phyloP scores from a whole-genome alignment of 2,888 invertebrate genomes.

The Sarcophaga carnaria region DNA sequence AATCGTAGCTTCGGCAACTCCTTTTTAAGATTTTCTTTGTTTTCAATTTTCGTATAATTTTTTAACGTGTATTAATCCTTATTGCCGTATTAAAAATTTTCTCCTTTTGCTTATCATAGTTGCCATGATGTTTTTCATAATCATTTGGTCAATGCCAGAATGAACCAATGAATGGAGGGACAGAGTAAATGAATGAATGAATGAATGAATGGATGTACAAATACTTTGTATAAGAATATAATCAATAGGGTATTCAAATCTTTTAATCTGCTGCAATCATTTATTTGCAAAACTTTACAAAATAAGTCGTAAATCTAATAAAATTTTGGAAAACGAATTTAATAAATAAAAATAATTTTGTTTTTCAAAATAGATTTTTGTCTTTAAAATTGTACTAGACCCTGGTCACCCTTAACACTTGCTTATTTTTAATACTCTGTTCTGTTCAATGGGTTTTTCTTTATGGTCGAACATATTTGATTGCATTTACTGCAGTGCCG shows the following conservation, averaged over 20 bases:
- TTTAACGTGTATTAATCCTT: background rate
- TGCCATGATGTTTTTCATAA: slow-evolving; percentile 62
- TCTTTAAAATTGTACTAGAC: no score
- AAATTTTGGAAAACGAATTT: no score
- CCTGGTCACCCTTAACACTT: background rate
- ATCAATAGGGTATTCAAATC: background rate
- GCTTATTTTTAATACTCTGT: slow-evolving; percentile 54
- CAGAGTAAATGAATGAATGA: slow-evolving; percentile 16
- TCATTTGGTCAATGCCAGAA: slow-evolving; percentile 54
- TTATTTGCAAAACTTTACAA: no score
- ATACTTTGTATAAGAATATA: background rate
- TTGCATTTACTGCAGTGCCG: slow-evolving; percentile 62
- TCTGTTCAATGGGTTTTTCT: slow-evolving; percentile 45
- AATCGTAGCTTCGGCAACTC: no score
- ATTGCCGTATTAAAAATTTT: background rate
- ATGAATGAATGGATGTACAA: slow-evolving; percentile 34
- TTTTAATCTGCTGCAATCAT: background rate
- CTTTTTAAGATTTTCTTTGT: no score
- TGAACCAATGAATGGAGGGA: slow-evolving; percentile 34
- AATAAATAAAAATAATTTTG: background rate
- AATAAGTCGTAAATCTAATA: no score
- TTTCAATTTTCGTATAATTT: background rate
- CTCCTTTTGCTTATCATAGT: slow-evolving; percentile 16
- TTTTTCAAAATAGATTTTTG: background rate
- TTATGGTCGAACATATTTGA: slow-evolving; percentile 57